These are phyloP conservation scores for Neopipo cinnamomea DNA, from an alignment of 2,113 vertebrate species.

Conservation along the genomic window DNA sequence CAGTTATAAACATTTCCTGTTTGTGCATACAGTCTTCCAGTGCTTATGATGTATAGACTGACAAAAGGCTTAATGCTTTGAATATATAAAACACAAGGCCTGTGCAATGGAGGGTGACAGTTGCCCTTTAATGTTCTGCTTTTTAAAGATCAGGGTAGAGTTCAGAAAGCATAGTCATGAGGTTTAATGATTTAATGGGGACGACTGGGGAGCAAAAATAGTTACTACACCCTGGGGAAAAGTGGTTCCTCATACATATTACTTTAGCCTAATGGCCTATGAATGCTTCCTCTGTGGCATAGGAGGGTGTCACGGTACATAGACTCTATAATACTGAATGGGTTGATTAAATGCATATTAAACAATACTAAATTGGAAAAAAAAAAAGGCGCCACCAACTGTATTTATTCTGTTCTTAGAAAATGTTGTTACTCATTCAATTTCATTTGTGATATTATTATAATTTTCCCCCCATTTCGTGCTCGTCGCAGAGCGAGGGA, in stretches of 20 bases:
- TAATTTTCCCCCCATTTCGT: slow-evolving; percentile 49
- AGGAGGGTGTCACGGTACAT: slow-evolving; percentile 81
- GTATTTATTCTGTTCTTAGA: slow-evolving; percentile 76
- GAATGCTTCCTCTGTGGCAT: slow-evolving; percentile 70
- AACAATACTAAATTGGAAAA: slow-evolving; percentile 85
- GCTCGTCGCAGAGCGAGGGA: slow-evolving; percentile 30
- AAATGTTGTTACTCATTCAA: slow-evolving; percentile 70
- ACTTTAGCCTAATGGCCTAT: slow-evolving; percentile 84
- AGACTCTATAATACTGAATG: slow-evolving; percentile 84
- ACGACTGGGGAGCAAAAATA: slow-evolving; percentile 84
- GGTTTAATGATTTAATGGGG: slow-evolving; percentile 93
- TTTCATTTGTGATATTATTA: slow-evolving; percentile 60
- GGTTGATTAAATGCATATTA: slow-evolving; percentile 92
- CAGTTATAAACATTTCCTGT: slow-evolving; percentile 67
- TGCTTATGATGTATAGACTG: slow-evolving; percentile 83
- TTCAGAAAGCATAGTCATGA: slow-evolving; percentile 88
- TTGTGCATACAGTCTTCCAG: slow-evolving; percentile 57
- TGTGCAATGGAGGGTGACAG: slow-evolving; percentile 80
- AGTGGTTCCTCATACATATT: slow-evolving; percentile 85
- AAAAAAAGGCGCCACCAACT: slow-evolving; percentile 68
- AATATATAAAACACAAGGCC: slow-evolving; percentile 82
- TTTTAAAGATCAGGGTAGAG: slow-evolving; percentile 91
- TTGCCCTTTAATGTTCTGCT: slow-evolving; percentile 86
- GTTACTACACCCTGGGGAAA: slow-evolving; percentile 87
- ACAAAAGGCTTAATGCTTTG: slow-evolving; percentile 83